phyloP scores from a whole-genome alignment of 2,888 invertebrate species.

The Epinotia brunnichana region DNA sequence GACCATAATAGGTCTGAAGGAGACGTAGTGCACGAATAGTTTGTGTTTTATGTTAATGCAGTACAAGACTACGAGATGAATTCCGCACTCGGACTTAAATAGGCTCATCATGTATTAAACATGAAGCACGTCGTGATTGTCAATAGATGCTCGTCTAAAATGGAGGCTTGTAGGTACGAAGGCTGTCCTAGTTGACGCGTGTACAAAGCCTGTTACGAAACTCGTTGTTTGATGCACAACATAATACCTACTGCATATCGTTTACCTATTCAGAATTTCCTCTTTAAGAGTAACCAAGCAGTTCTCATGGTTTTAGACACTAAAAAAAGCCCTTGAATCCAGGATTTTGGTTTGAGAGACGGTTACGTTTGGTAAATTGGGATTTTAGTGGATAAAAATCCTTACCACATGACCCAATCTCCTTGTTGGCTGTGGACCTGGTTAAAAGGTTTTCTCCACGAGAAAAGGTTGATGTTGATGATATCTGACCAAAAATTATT shows the following conservation, averaged over 20 bases:
- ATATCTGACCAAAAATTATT: neutral
- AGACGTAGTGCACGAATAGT: neutral
- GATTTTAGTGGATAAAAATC: no score
- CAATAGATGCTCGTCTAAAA: constrained; percentile 24
- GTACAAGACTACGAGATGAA: constrained; percentile 14
- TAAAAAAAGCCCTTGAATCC: no score
- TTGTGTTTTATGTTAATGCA: constrained; percentile 1
- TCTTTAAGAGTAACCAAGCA: neutral
- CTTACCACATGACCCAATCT: no score
- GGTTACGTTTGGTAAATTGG: no score
- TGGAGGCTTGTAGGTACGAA: constrained; percentile 18
- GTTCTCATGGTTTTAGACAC: neutral
- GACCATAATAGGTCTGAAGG: constrained; percentile 6
- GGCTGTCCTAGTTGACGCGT: constrained; percentile 30
- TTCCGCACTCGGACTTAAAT: constrained; percentile 21
- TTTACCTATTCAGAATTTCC: neutral
- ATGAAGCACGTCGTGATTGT: constrained; percentile 25
- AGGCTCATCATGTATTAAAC: constrained; percentile 41
- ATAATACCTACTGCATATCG: neutral
- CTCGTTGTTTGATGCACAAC: neutral
- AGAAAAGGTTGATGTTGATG: neutral
- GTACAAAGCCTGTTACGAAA: constrained; percentile 16
- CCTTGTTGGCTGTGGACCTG: no score
- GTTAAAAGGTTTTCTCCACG: no score
- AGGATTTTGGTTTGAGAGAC: no score